A percentile compares a stretch with the other conserved stretches of the same genome.
Conservation (phyloP, 2,113 vertebrate species). For the Ptilonorhynchus violaceus region DNA sequence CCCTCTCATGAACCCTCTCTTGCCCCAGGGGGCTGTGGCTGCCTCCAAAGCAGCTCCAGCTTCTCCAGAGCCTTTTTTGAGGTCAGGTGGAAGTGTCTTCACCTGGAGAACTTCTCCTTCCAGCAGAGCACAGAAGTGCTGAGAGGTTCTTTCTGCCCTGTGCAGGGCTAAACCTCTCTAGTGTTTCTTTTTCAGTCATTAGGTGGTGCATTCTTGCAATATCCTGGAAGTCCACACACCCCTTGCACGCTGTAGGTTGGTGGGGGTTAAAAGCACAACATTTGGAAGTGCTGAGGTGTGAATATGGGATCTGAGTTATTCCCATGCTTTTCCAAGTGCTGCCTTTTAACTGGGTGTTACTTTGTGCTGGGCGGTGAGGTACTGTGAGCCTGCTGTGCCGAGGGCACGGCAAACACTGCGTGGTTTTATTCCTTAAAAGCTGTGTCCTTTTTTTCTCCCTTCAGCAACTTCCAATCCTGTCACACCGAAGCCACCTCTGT, state of each 20-base stretch:
- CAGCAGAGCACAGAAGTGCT: background rate
- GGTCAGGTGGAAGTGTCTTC: background rate
- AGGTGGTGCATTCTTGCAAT: background rate
- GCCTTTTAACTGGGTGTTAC: background rate
- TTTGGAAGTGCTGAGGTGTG: background rate
- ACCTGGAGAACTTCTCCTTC: background rate
- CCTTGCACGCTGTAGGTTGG: accelerated
- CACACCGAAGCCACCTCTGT: constrained; percentile 86
- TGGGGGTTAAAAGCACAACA: background rate
- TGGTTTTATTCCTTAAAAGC: background rate
- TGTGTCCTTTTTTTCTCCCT: background rate
- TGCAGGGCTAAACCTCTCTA: background rate
- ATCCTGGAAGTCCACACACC: background rate
- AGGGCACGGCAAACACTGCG: background rate
- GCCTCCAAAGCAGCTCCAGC: background rate
- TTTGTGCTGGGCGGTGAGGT: background rate
- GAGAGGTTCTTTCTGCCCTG: background rate
- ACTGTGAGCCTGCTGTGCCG: background rate
- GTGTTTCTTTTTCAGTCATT: background rate
- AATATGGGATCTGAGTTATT: background rate
- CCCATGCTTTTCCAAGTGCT: background rate
- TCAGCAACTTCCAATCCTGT: constrained; percentile 94
- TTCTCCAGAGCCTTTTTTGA: background rate
- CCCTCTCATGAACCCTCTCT: background rate
- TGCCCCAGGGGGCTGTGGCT: background rate